These are phyloP conservation scores for Microchrysa polita DNA, from an alignment of 2,888 invertebrate genomes.

Conservation along the genomic window DNA sequence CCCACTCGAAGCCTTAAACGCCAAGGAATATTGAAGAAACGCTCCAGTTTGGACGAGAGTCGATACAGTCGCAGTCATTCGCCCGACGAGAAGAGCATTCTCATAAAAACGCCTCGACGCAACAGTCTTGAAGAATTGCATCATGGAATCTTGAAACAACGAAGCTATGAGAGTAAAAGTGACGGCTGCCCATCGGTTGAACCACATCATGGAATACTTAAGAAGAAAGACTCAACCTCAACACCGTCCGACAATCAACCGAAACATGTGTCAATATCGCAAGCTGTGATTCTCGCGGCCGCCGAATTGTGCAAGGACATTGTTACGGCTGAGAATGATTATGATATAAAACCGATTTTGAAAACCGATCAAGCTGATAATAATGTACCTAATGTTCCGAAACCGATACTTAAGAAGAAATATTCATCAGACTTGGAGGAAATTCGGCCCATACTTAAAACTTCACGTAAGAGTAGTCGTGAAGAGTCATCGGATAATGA, in stretches of 20 bases:
- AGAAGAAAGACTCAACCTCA: constrained; percentile 65
- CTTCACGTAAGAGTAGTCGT: constrained; percentile 73
- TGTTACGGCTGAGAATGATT: constrained; percentile 61
- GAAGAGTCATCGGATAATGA: constrained; percentile 67
- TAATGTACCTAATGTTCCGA: constrained; percentile 65
- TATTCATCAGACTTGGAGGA: constrained; percentile 78
- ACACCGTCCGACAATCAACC: constrained; percentile 63
- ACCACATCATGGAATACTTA: constrained; percentile 78
- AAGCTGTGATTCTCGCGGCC: constrained; percentile 63
- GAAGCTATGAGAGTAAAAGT: constrained; percentile 74
- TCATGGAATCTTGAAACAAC: constrained; percentile 83
- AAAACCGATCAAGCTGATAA: constrained; percentile 79
- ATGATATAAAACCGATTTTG: constrained; percentile 79
- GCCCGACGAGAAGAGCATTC: constrained; percentile 63
- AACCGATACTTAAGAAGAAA: constrained; percentile 89
- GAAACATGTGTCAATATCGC: constrained; percentile 64
- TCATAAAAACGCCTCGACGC: constrained; percentile 62
- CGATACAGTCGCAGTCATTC: constrained; percentile 64
- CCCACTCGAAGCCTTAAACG: constrained; percentile 70
- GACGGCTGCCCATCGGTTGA: constrained; percentile 72
- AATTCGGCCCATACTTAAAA: constrained; percentile 81
- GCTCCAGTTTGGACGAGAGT: constrained; percentile 81
- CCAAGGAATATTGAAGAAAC: constrained; percentile 85
- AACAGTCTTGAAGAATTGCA: constrained; percentile 63
- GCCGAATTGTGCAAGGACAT: constrained; percentile 67